phyloP scores from a whole-genome alignment of 2,797 vertebrate genomes.

The Aselliscus stoliczkanus region DNA sequence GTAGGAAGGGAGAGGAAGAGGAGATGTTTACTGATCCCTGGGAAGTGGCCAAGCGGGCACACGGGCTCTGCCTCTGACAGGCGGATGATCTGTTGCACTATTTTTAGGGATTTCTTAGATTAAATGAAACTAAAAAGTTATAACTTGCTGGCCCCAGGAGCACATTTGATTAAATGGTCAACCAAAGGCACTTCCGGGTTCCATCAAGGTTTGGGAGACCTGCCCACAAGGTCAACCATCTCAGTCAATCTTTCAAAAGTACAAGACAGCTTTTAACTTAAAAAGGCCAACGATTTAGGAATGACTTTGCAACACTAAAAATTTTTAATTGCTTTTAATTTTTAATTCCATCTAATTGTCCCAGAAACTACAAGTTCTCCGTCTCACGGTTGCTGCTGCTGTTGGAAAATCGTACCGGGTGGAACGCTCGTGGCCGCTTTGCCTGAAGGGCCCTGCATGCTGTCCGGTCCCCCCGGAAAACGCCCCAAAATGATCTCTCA shows the following conservation, averaged over 20 bases:
- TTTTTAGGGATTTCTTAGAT: no score
- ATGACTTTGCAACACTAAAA: background rate
- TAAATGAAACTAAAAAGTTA: background rate
- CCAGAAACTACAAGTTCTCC: background rate
- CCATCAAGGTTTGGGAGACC: background rate
- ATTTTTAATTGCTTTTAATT: background rate
- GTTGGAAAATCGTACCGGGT: background rate
- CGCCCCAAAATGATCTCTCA: fast-evolving
- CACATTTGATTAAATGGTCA: no score
- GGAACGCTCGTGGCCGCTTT: fast-evolving
- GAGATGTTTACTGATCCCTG: background rate
- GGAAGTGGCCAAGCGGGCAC: background rate
- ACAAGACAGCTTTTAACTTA: background rate
- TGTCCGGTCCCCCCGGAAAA: background rate
- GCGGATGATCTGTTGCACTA: background rate
- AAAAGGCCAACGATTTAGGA: background rate
- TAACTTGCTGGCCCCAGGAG: background rate
- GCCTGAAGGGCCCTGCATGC: fast-evolving
- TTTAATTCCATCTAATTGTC: background rate
- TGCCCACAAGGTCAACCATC: fast-evolving
- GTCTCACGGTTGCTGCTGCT: fast-evolving
- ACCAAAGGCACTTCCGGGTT: no score
- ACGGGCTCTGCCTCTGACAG: background rate
- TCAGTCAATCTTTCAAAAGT: background rate
- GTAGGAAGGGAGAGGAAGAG: background rate